These are phyloP conservation scores for Abrostola triplasia DNA, from an alignment of 2,888 invertebrate genomes.

Conservation along the genomic window DNA sequence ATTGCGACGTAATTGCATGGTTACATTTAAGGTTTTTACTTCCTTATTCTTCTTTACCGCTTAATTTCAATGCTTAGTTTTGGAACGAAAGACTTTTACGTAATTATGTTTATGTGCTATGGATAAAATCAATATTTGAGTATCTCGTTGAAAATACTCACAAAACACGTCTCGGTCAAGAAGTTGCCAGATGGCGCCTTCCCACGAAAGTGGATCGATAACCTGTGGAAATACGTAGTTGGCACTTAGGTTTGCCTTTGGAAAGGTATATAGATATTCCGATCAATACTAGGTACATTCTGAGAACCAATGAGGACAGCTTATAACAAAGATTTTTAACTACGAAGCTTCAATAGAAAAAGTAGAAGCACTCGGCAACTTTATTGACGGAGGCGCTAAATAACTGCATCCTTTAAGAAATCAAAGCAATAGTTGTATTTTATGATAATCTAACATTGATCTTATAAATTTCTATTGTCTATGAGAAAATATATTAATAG, in stretches of 20 bases:
- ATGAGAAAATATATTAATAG: too few species aligned
- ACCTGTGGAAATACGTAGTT: slow-evolving; percentile 43
- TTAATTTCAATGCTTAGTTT: background rate
- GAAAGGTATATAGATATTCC: slow-evolving; percentile 27
- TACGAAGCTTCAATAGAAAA: too few species aligned
- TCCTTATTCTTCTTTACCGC: slow-evolving; percentile 23
- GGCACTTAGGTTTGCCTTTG: slow-evolving; percentile 42
- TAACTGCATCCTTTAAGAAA: too few species aligned
- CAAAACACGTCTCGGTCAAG: slow-evolving; percentile 31
- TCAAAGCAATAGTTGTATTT: too few species aligned
- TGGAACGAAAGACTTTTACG: too few species aligned
- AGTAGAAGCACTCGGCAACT: too few species aligned
- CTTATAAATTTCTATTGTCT: too few species aligned
- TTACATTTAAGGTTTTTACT: slow-evolving; percentile 16
- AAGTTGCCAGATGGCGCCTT: slow-evolving; percentile 51
- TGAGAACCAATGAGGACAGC: background rate
- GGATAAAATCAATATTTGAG: too few species aligned
- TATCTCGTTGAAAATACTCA: slow-evolving; percentile 29
- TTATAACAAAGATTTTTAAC: background rate
- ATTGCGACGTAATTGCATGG: slow-evolving; percentile 6
- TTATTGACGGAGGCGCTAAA: too few species aligned
- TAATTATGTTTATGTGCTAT: too few species aligned
- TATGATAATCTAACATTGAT: too few species aligned
- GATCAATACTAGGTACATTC: slow-evolving; percentile 14
- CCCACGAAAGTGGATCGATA: slow-evolving; percentile 56